phyloP scores from a whole-genome alignment of 1,140 invertebrate genomes.

The Bombyx mori region ASM3026992v2 NC_085127.1:4315501-4316000 shows the following conservation, averaged over 20 bases:
- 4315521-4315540: too few relatives aligned
- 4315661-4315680: too few relatives aligned
- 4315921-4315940: constrained; percentile 72
- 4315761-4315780: constrained; percentile 26
- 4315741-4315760: constrained; percentile 16
- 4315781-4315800: constrained; percentile 26
- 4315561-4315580: too few relatives aligned
- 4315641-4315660: too few relatives aligned
- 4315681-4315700: too few relatives aligned
- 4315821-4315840: constrained; percentile 26
- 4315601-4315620: too few relatives aligned
- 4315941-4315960: constrained; percentile 74
- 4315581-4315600: too few relatives aligned
- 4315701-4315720: too few relatives aligned
- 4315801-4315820: constrained; percentile 17
- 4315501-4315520: too few relatives aligned
- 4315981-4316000: constrained; percentile 74
- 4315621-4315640: too few relatives aligned
- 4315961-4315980: constrained; percentile 71
- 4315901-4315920: constrained; percentile 51
- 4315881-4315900: constrained; percentile 58
- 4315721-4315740: neutral
- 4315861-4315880: constrained; percentile 59
- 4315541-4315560: too few relatives aligned
- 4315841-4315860: constrained; percentile 56